These are phyloP conservation scores for Strigops habroptila DNA, from an alignment of 2,113 vertebrate genomes.

Conservation along the genomic window DNA sequence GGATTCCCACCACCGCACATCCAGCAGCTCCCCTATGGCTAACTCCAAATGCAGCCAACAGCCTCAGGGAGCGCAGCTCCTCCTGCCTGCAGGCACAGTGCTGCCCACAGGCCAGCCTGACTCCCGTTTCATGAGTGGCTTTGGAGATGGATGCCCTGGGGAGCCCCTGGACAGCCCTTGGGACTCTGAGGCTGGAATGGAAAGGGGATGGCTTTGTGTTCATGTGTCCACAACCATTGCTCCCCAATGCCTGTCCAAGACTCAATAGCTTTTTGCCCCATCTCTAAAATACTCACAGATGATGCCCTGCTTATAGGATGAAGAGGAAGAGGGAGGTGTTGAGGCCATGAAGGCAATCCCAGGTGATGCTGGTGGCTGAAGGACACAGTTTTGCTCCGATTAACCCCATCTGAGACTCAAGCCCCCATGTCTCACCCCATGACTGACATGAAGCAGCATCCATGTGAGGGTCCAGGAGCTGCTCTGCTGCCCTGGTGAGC, in stretches of 20 bases:
- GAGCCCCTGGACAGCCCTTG: not conserved
- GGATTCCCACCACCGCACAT: not conserved
- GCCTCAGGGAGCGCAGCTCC: not conserved
- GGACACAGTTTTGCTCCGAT: not conserved
- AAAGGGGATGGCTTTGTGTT: not conserved
- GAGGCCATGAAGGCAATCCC: not conserved
- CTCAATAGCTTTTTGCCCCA: not conserved
- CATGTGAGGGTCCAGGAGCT: not conserved
- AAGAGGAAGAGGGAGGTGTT: not conserved
- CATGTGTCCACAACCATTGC: not conserved
- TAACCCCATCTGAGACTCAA: not conserved
- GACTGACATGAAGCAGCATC: fast-evolving
- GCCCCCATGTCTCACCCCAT: not conserved
- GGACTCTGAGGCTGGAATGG: not conserved
- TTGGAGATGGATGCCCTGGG: not conserved
- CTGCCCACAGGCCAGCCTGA: not conserved
- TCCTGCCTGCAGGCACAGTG: not conserved
- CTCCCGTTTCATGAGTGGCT: not conserved
- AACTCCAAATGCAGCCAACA: not conserved
- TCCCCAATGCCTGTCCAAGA: not conserved
- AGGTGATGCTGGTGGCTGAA: not conserved
- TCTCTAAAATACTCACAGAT: not conserved
- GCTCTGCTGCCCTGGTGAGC: not conserved
- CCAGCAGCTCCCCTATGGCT: not conserved
- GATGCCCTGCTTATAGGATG: not conserved